Percentiles rank a stretch among this genome's conserved stretches.
phyloP scores from a whole-genome alignment of 2,797 vertebrate genomes.

The Peromyscus aztecus region DNA sequence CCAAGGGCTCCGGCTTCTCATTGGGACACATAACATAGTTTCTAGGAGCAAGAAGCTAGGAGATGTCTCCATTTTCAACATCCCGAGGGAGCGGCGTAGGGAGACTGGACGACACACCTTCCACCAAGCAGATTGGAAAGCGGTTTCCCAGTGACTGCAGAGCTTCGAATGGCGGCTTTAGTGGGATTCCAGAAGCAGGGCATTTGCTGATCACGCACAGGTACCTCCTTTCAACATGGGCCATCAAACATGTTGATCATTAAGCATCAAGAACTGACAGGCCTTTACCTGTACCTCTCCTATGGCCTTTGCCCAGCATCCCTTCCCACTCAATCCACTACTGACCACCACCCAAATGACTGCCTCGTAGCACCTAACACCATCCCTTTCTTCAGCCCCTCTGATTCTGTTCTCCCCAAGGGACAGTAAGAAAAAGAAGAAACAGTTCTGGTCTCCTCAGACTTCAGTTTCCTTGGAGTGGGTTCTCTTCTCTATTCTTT shows the following conservation, averaged over 20 bases:
- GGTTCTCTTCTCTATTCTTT: constrained; percentile 12
- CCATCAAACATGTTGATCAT: neutral
- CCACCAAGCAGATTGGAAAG: constrained; percentile 24
- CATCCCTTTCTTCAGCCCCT: neutral
- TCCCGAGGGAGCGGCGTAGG: neutral
- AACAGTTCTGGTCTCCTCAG: neutral
- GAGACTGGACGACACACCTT: neutral
- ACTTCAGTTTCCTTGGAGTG: neutral
- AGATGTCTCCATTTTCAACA: constrained; percentile 71
- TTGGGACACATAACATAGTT: constrained; percentile 51
- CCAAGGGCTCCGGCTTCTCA: constrained; percentile 63
- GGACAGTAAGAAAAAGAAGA: neutral
- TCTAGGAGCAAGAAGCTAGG: neutral
- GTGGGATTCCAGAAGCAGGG: neutral
- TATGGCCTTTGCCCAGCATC: neutral
- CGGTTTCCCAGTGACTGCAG: neutral
- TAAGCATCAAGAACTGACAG: neutral
- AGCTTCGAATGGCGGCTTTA: neutral
- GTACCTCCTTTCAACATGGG: neutral
- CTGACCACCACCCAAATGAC: neutral
- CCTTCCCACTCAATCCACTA: neutral
- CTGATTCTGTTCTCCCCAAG: neutral
- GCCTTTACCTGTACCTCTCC: neutral
- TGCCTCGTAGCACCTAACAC: neutral
- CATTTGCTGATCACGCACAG: neutral